Conservation (phyloP, 1,140 invertebrate genomes). For the Trichoplusia ni region DNA sequence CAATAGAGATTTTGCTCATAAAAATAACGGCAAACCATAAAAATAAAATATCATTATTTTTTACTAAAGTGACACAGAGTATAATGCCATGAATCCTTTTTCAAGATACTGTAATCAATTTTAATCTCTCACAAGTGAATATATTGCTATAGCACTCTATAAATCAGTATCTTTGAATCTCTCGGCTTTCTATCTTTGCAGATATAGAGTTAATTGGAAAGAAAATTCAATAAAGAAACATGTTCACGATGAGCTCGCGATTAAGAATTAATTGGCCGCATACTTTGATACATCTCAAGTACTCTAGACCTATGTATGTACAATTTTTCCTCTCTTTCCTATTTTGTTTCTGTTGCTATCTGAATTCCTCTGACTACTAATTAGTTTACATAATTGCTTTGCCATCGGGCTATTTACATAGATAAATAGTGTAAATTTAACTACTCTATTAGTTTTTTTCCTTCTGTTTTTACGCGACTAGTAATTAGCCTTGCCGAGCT, state of each 20-base stretch:
- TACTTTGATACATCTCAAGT: too few relatives aligned
- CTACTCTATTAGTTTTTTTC: slow-evolving; percentile 6
- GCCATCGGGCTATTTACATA: background rate
- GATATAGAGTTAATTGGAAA: slow-evolving; percentile 12
- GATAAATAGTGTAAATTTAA: slow-evolving; percentile 7
- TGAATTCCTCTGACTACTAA: background rate
- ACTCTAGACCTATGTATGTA: slow-evolving; percentile 17
- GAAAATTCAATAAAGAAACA: slow-evolving; percentile 7
- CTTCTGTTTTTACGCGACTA: too few relatives aligned
- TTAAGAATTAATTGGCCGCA: slow-evolving; percentile 12
- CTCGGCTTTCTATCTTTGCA: background rate
- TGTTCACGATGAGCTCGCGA: background rate
- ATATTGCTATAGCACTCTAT: too few relatives aligned
- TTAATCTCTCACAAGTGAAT: too few relatives aligned
- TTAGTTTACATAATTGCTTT: slow-evolving; percentile 1
- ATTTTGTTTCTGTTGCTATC: background rate
- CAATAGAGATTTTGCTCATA: too few relatives aligned
- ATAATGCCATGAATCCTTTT: too few relatives aligned
- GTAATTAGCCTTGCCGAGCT: too few relatives aligned
- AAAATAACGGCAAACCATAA: too few relatives aligned
- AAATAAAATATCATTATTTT: too few relatives aligned
- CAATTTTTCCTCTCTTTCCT: background rate
- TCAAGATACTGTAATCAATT: too few relatives aligned
- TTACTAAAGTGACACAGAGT: too few relatives aligned
- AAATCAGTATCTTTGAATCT: background rate